Evolutionary conservation across 2,113 vertebrate species (phyloP).

Genomic region (Melozone crissalis): DNA sequence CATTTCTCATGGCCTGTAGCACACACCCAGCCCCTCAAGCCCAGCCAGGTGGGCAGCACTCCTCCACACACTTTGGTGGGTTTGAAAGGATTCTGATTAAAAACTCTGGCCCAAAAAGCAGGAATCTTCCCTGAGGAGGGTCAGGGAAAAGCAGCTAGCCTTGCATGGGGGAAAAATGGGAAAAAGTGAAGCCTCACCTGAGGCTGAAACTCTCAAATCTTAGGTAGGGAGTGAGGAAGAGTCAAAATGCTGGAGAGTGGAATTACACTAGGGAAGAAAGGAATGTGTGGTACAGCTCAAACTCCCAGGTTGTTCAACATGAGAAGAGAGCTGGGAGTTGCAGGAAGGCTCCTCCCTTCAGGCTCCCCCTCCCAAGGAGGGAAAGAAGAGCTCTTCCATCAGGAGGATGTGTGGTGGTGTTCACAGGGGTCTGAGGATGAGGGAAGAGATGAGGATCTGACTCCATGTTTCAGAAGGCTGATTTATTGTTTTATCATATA

Average conservation of each 20-base stretch:
- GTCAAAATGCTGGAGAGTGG: neutral
- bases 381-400: neutral
- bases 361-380: neutral
- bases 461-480: too few relatives aligned
- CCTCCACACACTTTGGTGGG: neutral
- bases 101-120: neutral
- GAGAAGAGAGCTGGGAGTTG: too few relatives aligned
- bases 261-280: neutral
- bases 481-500: too few relatives aligned
- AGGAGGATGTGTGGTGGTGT: neutral
- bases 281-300: accelerated
- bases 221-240: neutral
- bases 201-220: neutral
- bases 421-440: too few relatives aligned
- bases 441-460: too few relatives aligned
- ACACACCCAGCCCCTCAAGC: neutral
- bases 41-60: neutral
- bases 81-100: neutral
- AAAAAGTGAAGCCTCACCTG: neutral
- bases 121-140: neutral
- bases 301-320: neutral
- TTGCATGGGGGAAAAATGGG: neutral
- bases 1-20: neutral
- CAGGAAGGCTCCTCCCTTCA: neutral
- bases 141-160: neutral